phyloP scores from a whole-genome alignment of 1,140 invertebrate species.

The Venturia canescens region DNA sequence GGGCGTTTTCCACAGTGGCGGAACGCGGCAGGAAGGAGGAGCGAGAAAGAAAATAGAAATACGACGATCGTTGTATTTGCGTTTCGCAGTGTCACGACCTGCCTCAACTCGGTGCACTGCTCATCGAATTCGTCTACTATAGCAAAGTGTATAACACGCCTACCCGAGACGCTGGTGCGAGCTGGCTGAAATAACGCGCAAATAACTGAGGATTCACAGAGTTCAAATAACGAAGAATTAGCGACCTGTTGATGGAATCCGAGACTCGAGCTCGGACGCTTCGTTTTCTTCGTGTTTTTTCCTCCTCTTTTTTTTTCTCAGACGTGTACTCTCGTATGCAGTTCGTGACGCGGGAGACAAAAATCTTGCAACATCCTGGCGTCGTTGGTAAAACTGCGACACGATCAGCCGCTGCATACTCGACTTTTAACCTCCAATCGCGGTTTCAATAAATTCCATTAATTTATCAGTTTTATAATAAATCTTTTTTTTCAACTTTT shows the following conservation, averaged over 20 bases:
- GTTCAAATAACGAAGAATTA: background rate
- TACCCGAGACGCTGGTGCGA: no score
- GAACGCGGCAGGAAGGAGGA: background rate
- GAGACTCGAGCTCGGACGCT: background rate
- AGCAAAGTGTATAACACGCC: background rate
- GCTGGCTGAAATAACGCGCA: background rate
- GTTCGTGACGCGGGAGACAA: background rate
- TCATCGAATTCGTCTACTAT: background rate
- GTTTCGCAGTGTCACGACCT: slow-evolving; percentile 14
- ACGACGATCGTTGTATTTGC: background rate
- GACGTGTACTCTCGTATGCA: background rate
- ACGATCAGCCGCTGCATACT: no score
- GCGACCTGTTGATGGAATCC: background rate
- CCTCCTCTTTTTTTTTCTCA: background rate
- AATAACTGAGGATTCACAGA: background rate
- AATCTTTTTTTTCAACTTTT: background rate
- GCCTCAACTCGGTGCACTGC: slow-evolving; percentile 3
- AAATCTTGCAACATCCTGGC: background rate
- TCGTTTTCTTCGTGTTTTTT: background rate
- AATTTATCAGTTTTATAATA: no score
- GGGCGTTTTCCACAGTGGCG: background rate
- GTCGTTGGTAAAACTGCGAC: background rate
- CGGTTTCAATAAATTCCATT: no score
- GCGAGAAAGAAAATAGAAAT: background rate
- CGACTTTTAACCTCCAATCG: no score